Evolutionary conservation across 2,797 vertebrate genomes (phyloP).

Genomic region (Acrocephalus scirpaceus): DNA sequence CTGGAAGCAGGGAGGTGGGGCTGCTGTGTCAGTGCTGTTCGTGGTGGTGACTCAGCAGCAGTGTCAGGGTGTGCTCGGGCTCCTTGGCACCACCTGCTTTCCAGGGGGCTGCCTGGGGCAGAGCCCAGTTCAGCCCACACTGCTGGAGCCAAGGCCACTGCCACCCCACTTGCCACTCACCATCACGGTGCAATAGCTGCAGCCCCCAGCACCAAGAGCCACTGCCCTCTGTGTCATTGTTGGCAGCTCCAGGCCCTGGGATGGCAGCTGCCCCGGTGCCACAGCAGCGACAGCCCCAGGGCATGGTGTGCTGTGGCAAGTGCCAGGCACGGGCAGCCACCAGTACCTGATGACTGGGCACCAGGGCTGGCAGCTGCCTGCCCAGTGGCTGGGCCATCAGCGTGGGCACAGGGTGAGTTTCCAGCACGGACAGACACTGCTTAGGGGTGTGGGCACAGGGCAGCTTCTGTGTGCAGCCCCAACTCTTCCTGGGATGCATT

Average conservation of each 20-base stretch:
- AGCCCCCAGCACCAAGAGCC: neutral
- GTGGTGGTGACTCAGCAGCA: neutral
- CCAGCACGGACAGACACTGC: neutral
- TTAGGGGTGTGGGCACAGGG: fast-evolving
- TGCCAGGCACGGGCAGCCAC: neutral
- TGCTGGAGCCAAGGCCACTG: fast-evolving
- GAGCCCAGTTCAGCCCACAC: neutral
- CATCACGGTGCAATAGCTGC: fast-evolving
- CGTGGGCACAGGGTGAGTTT: fast-evolving
- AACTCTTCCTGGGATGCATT: neutral
- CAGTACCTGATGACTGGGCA: fast-evolving
- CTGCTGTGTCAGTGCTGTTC: fast-evolving
- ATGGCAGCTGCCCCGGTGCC: neutral
- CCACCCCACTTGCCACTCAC: fast-evolving
- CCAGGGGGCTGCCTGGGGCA: fast-evolving
- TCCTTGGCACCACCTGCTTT: neutral
- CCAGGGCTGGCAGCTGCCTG: neutral
- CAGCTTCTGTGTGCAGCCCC: fast-evolving
- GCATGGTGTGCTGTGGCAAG: fast-evolving
- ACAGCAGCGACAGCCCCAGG: fast-evolving
- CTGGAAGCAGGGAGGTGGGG: neutral
- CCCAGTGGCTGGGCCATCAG: neutral
- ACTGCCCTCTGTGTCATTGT: fast-evolving
- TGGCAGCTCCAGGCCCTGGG: neutral
- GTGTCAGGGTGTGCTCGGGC: fast-evolving